Evolutionary conservation across 2,888 invertebrate genomes (phyloP), one percentile per base, ranked within the genome.

Genomic region (Zygaena filipendulae): DNA sequence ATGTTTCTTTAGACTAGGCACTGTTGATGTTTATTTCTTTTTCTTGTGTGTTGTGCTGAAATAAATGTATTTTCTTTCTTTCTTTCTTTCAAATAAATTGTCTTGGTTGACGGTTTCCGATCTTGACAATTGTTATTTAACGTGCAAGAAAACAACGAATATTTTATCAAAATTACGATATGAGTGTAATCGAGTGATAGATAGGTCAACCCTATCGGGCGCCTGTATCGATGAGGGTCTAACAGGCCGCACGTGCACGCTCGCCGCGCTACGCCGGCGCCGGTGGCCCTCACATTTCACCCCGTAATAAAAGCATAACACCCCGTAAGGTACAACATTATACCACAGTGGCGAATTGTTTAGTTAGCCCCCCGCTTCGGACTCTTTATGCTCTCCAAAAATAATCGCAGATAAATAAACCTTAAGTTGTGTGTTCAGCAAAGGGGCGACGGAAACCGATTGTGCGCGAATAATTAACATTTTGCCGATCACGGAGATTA

Each of bases 321-420:
- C 59, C 62, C 60, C 49, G 18, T 32, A 28, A 25, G 26, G 23
- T 29, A 35, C 35, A 29, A 8, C 35, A 56, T 57, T 55, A 49
- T 50, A 60, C 59, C 52, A 43, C 64, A 64, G 54, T 69, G 48
- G 67, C 63, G 52, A 64, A 59, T 56, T 52, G 53, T 56, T 60
- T 49, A 45, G 47, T 43, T 49, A 50, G 51, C 59, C 63, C 51
- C 43, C 39, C 41, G 44, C 16, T 4, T 6, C 43, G 42, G 37
- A 36, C 36, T 45, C 46, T 52, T 44, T 41, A 47, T 41, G 43
- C 48, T 53, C 52, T 54, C 57, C 42, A 48, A 48, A 45, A 59
- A 59, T 69, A 67, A 71, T 71, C 63, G 61, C 57, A 46, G 60
- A 66, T 67, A 71, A 72, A 74, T 72, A 72, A 66, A 67, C 62